phyloP scores from a whole-genome alignment of 2,113 vertebrate genomes.

The Scolopax mira region DNA sequence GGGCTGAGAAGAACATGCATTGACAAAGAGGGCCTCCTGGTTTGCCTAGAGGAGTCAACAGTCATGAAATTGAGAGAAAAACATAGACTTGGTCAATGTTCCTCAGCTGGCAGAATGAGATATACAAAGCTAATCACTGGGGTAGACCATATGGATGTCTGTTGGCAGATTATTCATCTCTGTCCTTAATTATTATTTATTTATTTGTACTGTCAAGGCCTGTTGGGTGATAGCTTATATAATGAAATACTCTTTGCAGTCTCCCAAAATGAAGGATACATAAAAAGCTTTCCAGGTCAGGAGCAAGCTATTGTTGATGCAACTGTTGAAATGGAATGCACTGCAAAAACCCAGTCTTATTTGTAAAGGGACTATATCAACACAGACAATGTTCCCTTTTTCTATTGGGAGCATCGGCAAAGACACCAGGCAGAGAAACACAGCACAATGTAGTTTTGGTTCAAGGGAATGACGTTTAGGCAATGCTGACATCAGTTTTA shows the following conservation, averaged over 20 bases:
- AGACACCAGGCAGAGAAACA: background rate
- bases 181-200: background rate
- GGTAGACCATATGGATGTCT: too few relatives aligned
- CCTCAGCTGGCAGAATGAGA: background rate
- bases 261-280: background rate
- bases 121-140: too few relatives aligned
- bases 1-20: background rate
- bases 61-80: background rate
- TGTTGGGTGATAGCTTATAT: too few relatives aligned
- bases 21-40: fast-evolving
- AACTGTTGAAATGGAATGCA: fast-evolving
- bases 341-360: background rate
- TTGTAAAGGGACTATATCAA: background rate
- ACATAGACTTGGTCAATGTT: fast-evolving
- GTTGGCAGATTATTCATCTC: background rate
- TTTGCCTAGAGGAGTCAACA: background rate
- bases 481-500: background rate
- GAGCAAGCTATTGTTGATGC: background rate
- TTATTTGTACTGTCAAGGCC: fast-evolving
- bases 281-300: background rate
- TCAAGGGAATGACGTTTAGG: background rate
- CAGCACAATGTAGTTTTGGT: background rate
- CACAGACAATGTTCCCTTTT: background rate
- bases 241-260: background rate
- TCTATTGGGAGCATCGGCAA: background rate